Conservation (phyloP, 2,797 vertebrate species). For the Brachyalestes nurse region DNA sequence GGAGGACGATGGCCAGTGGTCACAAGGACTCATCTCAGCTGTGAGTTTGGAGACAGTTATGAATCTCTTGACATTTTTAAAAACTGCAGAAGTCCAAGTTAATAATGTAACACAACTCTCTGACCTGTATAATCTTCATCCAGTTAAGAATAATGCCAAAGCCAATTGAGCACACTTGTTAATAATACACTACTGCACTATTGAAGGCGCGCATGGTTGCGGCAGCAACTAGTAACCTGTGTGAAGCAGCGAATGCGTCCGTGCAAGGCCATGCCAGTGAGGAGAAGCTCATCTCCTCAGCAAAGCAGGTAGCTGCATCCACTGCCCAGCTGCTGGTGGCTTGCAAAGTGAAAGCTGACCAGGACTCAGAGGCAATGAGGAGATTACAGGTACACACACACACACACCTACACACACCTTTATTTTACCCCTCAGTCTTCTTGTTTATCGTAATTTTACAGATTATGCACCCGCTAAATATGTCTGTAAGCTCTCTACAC, state of each 20-base stretch:
- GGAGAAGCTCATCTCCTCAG: conserved; percentile 88
- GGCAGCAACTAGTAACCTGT: conserved; percentile 85
- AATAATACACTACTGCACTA: no score
- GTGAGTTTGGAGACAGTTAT: conserved; percentile 75
- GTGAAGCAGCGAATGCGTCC: conserved; percentile 85
- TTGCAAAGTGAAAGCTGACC: conserved; percentile 91
- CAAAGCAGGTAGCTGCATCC: conserved; percentile 88
- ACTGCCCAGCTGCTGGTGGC: conserved; percentile 88
- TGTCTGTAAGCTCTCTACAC: no score
- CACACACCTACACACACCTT: no score
- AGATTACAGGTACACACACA: conserved; percentile 80
- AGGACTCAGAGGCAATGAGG: conserved; percentile 90
- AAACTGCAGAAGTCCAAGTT: no score
- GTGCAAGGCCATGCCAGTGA: conserved; percentile 88
- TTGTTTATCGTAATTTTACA: no score
- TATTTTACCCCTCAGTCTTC: no score
- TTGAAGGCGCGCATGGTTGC: conserved; percentile 86
- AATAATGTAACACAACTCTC: no score
- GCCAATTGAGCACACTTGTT: not conserved
- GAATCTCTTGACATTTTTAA: no score
- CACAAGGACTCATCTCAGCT: conserved; percentile 96
- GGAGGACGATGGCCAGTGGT: conserved; percentile 97
- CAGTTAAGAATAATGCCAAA: no score
- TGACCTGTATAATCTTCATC: no score
- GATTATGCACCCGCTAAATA: no score